Conservation (phyloP, 2,797 vertebrate genomes). For the Pseudochaenichthys georgianus region DNA sequence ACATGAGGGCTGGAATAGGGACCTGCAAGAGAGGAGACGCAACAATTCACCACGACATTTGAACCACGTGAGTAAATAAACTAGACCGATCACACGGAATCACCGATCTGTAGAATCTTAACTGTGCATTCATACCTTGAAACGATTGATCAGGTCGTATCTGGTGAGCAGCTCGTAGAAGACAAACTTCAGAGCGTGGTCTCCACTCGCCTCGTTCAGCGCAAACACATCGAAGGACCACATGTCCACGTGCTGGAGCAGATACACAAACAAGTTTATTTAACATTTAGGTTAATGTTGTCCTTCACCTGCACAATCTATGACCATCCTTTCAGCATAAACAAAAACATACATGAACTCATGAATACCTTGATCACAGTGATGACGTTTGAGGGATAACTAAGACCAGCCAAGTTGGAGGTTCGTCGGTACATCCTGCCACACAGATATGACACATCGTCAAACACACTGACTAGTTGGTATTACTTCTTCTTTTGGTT, state of each 20-base stretch:
- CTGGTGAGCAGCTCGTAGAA: conserved; percentile 96
- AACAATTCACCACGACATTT: neutral
- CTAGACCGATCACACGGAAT: neutral
- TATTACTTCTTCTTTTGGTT: neutral
- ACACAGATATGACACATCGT: conserved; percentile 61
- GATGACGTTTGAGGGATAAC: conserved; percentile 92
- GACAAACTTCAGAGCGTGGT: conserved; percentile 96
- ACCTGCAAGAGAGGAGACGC: conserved; percentile 83
- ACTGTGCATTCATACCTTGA: conserved; percentile 88
- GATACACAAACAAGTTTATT: conserved; percentile 20
- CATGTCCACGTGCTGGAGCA: conserved; percentile 90
- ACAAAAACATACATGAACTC: neutral
- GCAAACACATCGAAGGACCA: conserved; percentile 98
- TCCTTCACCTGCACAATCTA: too few species aligned
- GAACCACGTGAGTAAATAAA: neutral
- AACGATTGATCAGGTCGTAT: conserved; percentile 94
- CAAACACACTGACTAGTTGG: conserved; percentile 6
- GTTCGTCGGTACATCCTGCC: conserved; percentile 95
- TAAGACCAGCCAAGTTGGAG: conserved; percentile 94
- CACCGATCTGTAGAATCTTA: neutral
- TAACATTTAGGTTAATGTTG: too few species aligned
- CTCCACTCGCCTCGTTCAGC: conserved; percentile 93
- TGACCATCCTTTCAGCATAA: neutral
- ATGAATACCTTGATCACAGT: conserved; percentile 90
- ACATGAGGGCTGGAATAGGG: conserved; percentile 92